Base-by-base conservation (phyloP, 2,797 vertebrate species). In the Anguilla megastoma region DNA sequence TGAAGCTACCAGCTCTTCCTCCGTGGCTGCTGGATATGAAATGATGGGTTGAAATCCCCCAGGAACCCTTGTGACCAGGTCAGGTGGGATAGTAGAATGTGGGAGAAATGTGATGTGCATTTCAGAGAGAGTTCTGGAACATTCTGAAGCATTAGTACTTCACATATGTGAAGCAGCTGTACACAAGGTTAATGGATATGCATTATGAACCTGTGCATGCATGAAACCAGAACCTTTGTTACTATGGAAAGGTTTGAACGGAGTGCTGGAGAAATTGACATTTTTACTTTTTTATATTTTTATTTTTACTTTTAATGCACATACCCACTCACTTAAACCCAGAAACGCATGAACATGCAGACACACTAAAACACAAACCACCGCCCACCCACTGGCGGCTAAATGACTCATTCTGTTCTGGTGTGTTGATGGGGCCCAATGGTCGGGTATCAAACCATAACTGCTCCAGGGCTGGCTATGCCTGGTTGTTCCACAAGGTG, bases 121-220 rank as follows among this genome's bases (percentile, higher is more conserved):
- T 36, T 36, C 30, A 8, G 27, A 36, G 69, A 30, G 30, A 27
- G 63, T 60, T 69, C 24, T 69, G 63, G 24, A 21, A 12, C 3
- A 16, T 6, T 12, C 24, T 69, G 63, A 24, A 21, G 8, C 3
- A 16, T 6, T 12, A 48, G 24, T 54, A 87, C 6, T 48, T 36
- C 12, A 10, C 60, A n/a, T n/a, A n/a, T 6, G 18, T 83, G n/a
- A 41, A 21, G 2, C 86, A 86, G 41, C 24, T 54, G 50, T 56
- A 36, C 69, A 66, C 45, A 16, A 3, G 50, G 60, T 74, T 85
- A 63, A 56, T 82, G 69, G 87, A 54, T 87, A 60, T 60, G 18
- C 58, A 91, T 85, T 69, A 90, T 89, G 33, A 88, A 85, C 63
- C 24, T 86, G 48, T 9, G 10, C n/a, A 2, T 27, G 2, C n/a